Conservation (phyloP, 2,888 invertebrate species). For the Idaea aversata region DNA sequence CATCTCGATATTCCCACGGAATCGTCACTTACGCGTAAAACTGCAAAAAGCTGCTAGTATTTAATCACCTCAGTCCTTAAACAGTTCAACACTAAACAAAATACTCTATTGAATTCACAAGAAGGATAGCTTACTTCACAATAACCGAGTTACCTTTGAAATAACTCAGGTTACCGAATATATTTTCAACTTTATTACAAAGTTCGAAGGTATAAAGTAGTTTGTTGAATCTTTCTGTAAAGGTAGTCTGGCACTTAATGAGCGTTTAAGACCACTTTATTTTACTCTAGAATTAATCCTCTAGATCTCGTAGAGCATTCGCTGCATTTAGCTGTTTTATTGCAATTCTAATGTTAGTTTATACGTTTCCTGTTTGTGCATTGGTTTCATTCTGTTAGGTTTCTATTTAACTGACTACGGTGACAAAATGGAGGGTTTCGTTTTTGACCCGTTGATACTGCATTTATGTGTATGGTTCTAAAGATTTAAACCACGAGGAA, state of each 20-base stretch:
- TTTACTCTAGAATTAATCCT: slow-evolving; percentile 48
- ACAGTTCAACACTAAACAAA: background rate
- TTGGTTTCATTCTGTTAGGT: slow-evolving; percentile 23
- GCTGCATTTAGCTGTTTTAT: slow-evolving; percentile 51
- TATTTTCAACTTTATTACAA: background rate
- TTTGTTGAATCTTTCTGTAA: slow-evolving; percentile 4
- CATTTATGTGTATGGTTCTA: slow-evolving; percentile 24
- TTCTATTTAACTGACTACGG: slow-evolving; percentile 26
- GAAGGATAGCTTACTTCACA: slow-evolving; percentile 11
- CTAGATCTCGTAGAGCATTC: slow-evolving; percentile 35
- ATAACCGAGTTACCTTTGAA: slow-evolving; percentile 6
- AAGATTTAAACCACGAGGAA: slow-evolving; percentile 9
- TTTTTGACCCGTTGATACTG: slow-evolving; percentile 16
- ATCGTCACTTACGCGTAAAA: background rate
- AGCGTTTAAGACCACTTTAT: slow-evolving; percentile 33
- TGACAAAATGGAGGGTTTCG: slow-evolving; percentile 19
- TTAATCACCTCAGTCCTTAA: background rate
- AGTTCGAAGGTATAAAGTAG: slow-evolving; percentile 11
- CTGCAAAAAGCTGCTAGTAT: background rate
- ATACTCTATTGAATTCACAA: slow-evolving; percentile 2
- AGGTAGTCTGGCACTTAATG: slow-evolving; percentile 22
- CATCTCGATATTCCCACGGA: no score
- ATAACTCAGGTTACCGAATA: background rate
- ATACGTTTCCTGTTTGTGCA: slow-evolving; percentile 34
- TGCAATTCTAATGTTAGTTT: slow-evolving; percentile 42